These are phyloP conservation scores for Plodia interpunctella DNA, from an alignment of 1,140 invertebrate species.

Conservation along the genomic window DNA sequence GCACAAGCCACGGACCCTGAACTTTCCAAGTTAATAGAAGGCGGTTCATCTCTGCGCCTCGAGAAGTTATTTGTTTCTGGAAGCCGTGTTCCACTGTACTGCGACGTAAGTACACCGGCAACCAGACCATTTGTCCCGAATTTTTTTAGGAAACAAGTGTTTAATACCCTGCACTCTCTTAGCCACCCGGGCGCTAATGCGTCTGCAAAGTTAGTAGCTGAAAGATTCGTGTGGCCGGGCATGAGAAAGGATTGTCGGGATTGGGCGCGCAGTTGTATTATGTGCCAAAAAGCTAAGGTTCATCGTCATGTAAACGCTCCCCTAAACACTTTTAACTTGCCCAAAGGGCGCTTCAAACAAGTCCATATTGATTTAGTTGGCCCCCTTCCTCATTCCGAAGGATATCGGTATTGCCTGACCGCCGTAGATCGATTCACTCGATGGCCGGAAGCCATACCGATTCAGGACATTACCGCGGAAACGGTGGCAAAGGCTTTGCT, in stretches of 20 bases:
- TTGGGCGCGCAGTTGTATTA: not conserved
- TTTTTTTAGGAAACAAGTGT: too few species aligned
- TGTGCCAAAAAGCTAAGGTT: not conserved
- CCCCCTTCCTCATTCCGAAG: constrained; percentile 29
- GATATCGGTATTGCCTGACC: constrained; percentile 18
- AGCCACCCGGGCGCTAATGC: not conserved
- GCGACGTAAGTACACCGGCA: not conserved
- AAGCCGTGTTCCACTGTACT: not conserved
- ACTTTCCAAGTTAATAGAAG: not conserved
- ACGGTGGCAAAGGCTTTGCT: constrained; percentile 28
- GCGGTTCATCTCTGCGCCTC: not conserved
- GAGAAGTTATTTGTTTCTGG: not conserved
- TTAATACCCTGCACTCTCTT: too few species aligned
- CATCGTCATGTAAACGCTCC: not conserved
- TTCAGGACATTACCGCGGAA: constrained; percentile 54
- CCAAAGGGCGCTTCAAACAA: constrained; percentile 46
- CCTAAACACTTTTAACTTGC: not conserved
- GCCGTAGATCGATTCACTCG: constrained; percentile 56
- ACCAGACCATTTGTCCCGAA: too few species aligned
- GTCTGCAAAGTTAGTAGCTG: not conserved
- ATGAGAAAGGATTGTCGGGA: not conserved
- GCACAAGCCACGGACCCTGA: not conserved
- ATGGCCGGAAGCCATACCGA: constrained; percentile 68
- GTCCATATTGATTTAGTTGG: constrained; percentile 75
- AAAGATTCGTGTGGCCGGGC: constrained; percentile 7